These are phyloP conservation scores for Cyprinodon variegatus DNA, from an alignment of 2,113 vertebrate species.

Conservation along the genomic window DNA sequence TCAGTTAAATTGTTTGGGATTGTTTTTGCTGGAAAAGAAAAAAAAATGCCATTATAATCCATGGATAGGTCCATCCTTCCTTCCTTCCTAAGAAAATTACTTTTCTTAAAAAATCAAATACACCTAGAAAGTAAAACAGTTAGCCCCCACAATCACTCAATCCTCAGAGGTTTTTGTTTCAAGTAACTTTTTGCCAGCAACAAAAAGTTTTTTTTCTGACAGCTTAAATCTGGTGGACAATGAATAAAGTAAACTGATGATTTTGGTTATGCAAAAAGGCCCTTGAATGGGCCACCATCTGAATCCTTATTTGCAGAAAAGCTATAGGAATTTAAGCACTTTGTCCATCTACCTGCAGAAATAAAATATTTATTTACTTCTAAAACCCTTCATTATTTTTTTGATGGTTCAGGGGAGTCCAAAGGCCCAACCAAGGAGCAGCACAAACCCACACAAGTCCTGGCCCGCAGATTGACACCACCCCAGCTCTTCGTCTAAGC, in stretches of 20 bases:
- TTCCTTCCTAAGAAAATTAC: no score
- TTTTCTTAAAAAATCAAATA: no score
- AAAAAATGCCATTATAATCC: no score
- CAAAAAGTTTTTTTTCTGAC: not conserved
- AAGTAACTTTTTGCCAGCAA: not conserved
- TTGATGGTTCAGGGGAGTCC: slow-evolving; percentile 70
- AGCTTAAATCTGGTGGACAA: not conserved
- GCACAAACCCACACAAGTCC: slow-evolving; percentile 62
- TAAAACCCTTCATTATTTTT: not conserved
- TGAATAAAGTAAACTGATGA: not conserved
- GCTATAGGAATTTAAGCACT: not conserved
- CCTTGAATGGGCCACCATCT: not conserved
- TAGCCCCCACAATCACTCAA: not conserved
- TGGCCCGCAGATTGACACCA: slow-evolving; percentile 68
- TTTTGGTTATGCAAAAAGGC: not conserved
- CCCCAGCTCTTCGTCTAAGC: not conserved
- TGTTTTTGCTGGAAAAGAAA: no score
- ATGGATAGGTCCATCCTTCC: no score
- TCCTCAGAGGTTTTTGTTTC: not conserved
- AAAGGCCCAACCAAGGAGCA: slow-evolving; percentile 64
- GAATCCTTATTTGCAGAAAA: not conserved
- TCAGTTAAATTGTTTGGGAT: no score
- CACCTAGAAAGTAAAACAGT: no score
- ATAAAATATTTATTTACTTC: no score
- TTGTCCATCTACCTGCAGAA: not conserved